Percentiles rank a stretch among this genome's conserved stretches.
Evolutionary conservation across 2,113 vertebrate genomes (phyloP).

Genomic region (Microcebus murinus): DNA sequence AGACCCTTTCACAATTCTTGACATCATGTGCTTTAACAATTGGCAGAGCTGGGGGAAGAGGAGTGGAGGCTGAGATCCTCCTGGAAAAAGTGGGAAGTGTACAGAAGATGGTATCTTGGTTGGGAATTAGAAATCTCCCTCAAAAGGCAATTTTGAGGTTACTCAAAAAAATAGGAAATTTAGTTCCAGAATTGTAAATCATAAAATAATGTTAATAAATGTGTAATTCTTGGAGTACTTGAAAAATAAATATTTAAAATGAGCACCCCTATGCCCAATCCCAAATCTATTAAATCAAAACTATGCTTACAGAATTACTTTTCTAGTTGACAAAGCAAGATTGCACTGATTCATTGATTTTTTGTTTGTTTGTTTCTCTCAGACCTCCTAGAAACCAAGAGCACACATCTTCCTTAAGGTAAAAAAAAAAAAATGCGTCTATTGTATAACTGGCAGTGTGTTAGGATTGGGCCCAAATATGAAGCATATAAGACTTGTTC

Average conservation of each 20-base stretch:
- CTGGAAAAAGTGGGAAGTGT: background rate
- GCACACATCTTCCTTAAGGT: background rate
- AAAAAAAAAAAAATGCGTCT: background rate
- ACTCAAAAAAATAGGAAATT: background rate
- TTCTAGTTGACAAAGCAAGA: background rate
- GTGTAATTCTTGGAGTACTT: background rate
- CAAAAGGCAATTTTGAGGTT: background rate
- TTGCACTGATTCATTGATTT: background rate
- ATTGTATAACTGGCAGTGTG: background rate
- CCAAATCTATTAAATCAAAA: background rate
- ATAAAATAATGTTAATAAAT: background rate
- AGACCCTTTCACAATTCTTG: background rate
- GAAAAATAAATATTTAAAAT: slow-evolving; percentile 31
- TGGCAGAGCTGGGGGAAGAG: background rate
- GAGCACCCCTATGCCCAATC: background rate
- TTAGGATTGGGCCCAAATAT: background rate
- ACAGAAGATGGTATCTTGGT: background rate
- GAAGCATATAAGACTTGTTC: background rate
- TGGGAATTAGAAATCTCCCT: background rate
- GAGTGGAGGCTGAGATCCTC: background rate
- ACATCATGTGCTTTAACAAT: background rate
- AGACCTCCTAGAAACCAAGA: background rate
- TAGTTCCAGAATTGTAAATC: background rate
- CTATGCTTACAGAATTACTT: background rate
- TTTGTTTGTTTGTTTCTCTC: background rate